Evolutionary conservation across 2,797 vertebrate species (phyloP), one percentile per base, ranked within the genome.

Genomic region (Sebastes minor): DNA sequence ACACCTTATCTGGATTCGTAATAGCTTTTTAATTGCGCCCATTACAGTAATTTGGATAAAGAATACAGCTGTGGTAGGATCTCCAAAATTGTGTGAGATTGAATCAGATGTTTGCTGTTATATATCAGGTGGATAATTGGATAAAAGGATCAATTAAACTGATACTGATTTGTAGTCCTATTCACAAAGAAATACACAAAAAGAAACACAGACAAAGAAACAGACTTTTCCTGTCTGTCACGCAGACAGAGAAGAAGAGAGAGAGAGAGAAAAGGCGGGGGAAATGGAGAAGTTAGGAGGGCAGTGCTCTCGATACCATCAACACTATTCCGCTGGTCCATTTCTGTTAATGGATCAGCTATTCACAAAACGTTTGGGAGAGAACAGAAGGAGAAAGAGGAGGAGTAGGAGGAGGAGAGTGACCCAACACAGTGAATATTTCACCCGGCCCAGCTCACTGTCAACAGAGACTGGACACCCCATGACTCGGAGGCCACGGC

Each of bases 271-370:
- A 28, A 71, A 28, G 74, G 5, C 25, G 10, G 42, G 8, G 14
- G 32, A 72, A 76, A 79, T 75, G 33, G 46, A 76, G 67, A 83
- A 22, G n/a, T 38, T 73, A 49, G 33, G 32, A 81, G 38, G 52
- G 52, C 74, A 85, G 68, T 23, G 52, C 59, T 83, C 71, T 71
- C 10, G 6, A 70, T 71, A 84, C 74, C 72, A 84, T 85, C 81
- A 88, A 83, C 71, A 73, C 79, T 78, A 28, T 72, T 80, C 67
- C 20, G 7, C 67, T n/a, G 9, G 75, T 68, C 74, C 70, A 70
- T 78, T 68, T 85, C 80, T 85, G 85, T 83, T 89, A 89, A 88
- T 91, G 81, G 76, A 86, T 89, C 76, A 89, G 64, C 74, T 76
- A 82, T 91, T 85, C 85, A 83, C 64, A 74, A 80, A 83, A 76